A percentile compares a stretch with the other conserved stretches of the same genome.
These are phyloP conservation scores for Globia sparganii DNA, from an alignment of 2,888 invertebrate species.

Conservation along the genomic window DNA sequence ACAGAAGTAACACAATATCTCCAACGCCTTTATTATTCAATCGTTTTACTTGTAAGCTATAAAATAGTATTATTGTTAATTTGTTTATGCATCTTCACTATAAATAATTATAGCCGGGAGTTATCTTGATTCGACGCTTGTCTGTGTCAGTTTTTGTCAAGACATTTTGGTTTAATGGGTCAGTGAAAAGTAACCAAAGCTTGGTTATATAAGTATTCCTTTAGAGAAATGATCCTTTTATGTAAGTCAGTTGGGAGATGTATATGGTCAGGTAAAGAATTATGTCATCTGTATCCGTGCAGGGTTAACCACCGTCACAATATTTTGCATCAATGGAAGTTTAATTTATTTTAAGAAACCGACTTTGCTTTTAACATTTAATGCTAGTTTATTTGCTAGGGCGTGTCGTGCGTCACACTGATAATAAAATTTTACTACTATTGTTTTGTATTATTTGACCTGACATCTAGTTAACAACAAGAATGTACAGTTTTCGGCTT, in stretches of 20 bases:
- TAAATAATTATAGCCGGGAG: constrained; percentile 21
- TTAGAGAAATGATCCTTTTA: constrained; percentile 34
- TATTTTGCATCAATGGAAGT: constrained; percentile 61
- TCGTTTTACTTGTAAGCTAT: constrained; percentile 68
- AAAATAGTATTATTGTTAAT: constrained; percentile 72
- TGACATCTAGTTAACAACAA: background rate
- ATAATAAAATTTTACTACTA: constrained; percentile 79
- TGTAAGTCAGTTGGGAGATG: constrained; percentile 56
- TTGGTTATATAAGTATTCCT: constrained; percentile 55
- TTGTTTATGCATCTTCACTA: constrained; percentile 59
- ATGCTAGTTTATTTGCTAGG: constrained; percentile 81
- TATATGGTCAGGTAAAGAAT: constrained; percentile 45
- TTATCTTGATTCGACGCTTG: constrained; percentile 41
- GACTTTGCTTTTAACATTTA: constrained; percentile 82
- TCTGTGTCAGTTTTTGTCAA: constrained; percentile 30
- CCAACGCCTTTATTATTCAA: constrained; percentile 65
- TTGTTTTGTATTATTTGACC: constrained; percentile 59
- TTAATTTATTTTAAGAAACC: constrained; percentile 76
- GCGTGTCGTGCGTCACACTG: constrained; percentile 74
- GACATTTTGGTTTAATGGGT: constrained; percentile 40
- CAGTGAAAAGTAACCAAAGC: constrained; percentile 53
- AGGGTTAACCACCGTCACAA: constrained; percentile 63
- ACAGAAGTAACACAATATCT: constrained; percentile 43
- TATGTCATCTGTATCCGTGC: constrained; percentile 48
- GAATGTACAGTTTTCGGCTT: background rate